Evolutionary conservation across 2,888 invertebrate genomes (phyloP).

Genomic region (Pseudococcus longispinus): DNA sequence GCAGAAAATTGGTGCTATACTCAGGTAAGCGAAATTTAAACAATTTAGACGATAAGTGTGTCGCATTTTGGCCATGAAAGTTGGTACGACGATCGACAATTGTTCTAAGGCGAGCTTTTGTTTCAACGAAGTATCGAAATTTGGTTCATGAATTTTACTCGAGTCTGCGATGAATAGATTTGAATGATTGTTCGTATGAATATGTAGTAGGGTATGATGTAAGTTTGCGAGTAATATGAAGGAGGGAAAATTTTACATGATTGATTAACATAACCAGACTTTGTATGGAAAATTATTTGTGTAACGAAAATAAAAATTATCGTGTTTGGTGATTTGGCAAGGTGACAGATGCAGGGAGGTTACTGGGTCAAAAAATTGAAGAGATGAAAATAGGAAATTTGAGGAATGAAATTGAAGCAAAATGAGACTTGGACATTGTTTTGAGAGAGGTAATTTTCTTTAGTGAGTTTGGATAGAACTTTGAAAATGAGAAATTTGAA

Average conservation of each 20-base stretch:
- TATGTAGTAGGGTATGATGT: neutral
- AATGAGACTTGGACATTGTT: no score
- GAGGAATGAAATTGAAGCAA: no score
- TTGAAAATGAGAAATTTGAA: no score
- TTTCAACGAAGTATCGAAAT: neutral
- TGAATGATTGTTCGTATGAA: neutral
- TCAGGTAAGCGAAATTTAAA: slow-evolving; percentile 73
- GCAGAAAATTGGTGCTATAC: slow-evolving; percentile 99
- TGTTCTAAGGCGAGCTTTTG: neutral
- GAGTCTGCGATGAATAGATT: neutral
- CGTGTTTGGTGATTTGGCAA: no score
- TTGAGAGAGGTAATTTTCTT: no score
- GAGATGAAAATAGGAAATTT: no score
- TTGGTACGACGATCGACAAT: neutral
- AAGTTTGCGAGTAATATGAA: neutral
- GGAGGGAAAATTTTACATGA: neutral
- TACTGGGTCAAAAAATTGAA: no score
- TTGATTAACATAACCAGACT: neutral
- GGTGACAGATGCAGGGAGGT: no score
- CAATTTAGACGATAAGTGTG: neutral
- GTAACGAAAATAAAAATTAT: no score
- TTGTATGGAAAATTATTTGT: neutral
- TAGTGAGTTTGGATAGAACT: no score
- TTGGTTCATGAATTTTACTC: neutral
- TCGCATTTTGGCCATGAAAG: neutral